These are phyloP conservation scores for Apteryx owenii DNA, from an alignment of 2,113 vertebrate species.

Conservation along the genomic window DNA sequence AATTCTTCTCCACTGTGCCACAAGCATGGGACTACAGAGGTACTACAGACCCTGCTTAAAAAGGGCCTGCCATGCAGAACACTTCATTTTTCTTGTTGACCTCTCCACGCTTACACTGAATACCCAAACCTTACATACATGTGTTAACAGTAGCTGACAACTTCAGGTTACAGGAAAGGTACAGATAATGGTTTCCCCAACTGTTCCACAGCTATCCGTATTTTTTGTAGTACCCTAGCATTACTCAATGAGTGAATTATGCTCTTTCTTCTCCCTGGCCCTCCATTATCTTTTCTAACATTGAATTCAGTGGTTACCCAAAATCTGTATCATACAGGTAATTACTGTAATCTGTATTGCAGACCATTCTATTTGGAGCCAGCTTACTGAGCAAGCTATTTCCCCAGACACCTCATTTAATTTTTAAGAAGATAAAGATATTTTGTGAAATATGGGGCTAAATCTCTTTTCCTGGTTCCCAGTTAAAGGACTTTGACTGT, in stretches of 20 bases:
- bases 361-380: background rate
- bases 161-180: background rate
- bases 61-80: background rate
- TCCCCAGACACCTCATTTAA: background rate
- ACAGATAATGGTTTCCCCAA: background rate
- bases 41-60: background rate
- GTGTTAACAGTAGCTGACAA: background rate
- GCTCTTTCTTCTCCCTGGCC: background rate
- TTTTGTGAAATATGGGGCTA: background rate
- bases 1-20: background rate
- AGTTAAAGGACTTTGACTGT: background rate
- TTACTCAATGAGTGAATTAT: background rate
- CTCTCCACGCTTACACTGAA: background rate
- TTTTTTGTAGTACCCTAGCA: background rate
- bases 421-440: background rate
- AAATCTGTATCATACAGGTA: background rate
- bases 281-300: background rate
- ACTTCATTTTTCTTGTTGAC: background rate
- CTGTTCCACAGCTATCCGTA: background rate
- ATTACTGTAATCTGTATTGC: background rate
- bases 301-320: fast-evolving
- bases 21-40: background rate
- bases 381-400: background rate
- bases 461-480: background rate
- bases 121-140: background rate